Evolutionary conservation across 2,888 invertebrate genomes (phyloP).

Genomic region (Priocnemis perturbator): DNA sequence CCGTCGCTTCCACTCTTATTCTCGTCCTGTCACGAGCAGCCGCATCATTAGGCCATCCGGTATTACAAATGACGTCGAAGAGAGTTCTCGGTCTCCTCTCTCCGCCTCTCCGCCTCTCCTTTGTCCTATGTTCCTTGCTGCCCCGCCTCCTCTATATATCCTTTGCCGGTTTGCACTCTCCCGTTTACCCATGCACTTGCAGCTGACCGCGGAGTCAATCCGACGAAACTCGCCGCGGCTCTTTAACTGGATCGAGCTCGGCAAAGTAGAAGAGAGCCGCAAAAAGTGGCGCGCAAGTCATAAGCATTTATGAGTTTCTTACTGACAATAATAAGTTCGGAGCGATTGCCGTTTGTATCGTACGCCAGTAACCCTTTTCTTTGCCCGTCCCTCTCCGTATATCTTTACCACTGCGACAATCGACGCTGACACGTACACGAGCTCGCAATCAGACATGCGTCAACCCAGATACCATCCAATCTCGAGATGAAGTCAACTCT

Average conservation of each 20-base stretch:
- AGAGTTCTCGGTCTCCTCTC: slow-evolving; percentile 38
- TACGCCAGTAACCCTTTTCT: slow-evolving; percentile 30
- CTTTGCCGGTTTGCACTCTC: not conserved
- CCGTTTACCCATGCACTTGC: slow-evolving; percentile 21
- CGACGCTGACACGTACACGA: too few species aligned
- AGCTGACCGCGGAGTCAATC: slow-evolving; percentile 33
- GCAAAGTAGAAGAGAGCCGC: slow-evolving; percentile 10
- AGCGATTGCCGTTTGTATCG: slow-evolving; percentile 52
- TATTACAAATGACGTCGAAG: slow-evolving; percentile 64
- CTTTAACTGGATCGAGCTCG: slow-evolving; percentile 50
- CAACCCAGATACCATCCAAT: not conserved
- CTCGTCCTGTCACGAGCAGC: slow-evolving; percentile 63
- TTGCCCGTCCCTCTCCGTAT: not conserved
- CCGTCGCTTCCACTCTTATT: slow-evolving; percentile 58
- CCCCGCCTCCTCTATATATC: slow-evolving; percentile 6
- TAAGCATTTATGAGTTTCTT: slow-evolving; percentile 65
- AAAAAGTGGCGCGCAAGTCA: slow-evolving; percentile 54
- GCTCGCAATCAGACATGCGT: too few species aligned
- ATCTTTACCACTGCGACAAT: too few species aligned
- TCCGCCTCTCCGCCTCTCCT: slow-evolving; percentile 29
- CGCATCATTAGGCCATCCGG: slow-evolving; percentile 65
- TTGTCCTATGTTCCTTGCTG: slow-evolving; percentile 23
- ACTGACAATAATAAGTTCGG: slow-evolving; percentile 58
- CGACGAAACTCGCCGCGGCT: slow-evolving; percentile 26
- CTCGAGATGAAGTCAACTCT: not conserved